Base-by-base conservation (phyloP, 1,140 invertebrate species). In the Polyergus mexicanus region DNA sequence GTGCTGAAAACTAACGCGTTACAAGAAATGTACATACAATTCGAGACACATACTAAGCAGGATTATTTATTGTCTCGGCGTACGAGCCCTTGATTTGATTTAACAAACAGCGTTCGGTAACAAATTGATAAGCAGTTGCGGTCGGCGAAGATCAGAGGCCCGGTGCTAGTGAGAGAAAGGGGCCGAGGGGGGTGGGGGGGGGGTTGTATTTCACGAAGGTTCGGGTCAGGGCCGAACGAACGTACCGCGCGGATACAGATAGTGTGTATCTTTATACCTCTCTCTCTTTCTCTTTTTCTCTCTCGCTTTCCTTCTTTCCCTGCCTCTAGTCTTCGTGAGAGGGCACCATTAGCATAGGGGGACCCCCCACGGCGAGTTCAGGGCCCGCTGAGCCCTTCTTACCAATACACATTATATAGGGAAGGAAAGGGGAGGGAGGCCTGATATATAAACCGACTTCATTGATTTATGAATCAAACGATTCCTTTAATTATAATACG, bases 401-500 rank as follows among this genome's bases (percentile, higher is more conserved):
- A 84, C 93, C 88, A 92, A 87, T 94, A 93, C 92, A 91, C 77
- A 89, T 91, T 90, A 90, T 89, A 92, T 92, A 91, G 83, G 85
- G 47, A 51, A 19, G 4, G 47, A 51, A 16, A 3, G 13, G 44
- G 44, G 11, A 4, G 10, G 69, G 86, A 86, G 86, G 84, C 75
- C 92, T 94, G 94, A 94, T 95, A 94, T 94, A 95, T 94, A 95
- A 95, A 95, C 94, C 93, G 90, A 92, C 85, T 69, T 89, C 92
- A 92, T 93, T 94, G 93, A 95, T 95, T 94, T 95, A 94, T 94
- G 92, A 87, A 90, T 92, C 92, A 91, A 92, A 93, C 93, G 92
- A 94, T 95, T 94, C 94, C 92, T 95, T 95, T 94, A 95, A 95
- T 95, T 94, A 95, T 94, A 95, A 95, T 95, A 94, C 93, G 94